A percentile compares a stretch with the other conserved stretches of the same genome.
These are phyloP conservation scores for Apus apus DNA, from an alignment of 2,113 vertebrate genomes.

Conservation along the genomic window DNA sequence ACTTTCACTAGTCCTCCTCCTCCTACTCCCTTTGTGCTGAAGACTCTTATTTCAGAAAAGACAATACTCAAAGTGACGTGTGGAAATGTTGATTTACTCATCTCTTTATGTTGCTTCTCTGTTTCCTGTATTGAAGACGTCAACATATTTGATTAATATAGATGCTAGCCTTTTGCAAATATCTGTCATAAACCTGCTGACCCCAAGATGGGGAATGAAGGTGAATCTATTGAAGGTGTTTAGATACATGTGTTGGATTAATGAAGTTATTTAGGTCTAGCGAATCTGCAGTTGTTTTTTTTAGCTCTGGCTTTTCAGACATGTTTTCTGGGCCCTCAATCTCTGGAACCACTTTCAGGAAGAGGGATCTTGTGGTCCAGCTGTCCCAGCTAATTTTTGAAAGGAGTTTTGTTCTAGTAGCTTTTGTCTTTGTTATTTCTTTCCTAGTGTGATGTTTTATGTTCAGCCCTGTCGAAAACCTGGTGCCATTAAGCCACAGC, in stretches of 20 bases:
- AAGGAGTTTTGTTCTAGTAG: background rate
- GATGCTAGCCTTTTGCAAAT: background rate
- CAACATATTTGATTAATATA: background rate
- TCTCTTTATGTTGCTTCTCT: background rate
- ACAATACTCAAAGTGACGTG: fast-evolving
- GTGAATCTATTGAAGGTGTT: background rate
- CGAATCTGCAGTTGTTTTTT: background rate
- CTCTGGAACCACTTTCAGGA: background rate
- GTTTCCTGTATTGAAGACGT: background rate
- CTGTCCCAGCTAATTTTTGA: background rate
- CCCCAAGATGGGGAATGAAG: background rate
- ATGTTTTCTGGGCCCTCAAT: background rate
- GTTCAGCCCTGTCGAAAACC: background rate
- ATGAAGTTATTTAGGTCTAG: background rate
- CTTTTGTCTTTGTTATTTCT: constrained; percentile 3
- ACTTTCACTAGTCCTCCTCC: background rate
- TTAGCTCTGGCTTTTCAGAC: background rate
- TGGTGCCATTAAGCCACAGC: background rate
- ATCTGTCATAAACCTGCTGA: background rate
- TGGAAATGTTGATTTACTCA: background rate
- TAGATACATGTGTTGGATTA: background rate
- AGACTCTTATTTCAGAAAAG: background rate
- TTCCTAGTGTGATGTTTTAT: background rate
- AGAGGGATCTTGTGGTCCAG: background rate
- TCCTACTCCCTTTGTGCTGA: background rate